These are phyloP conservation scores for Cantharis rufa DNA, from an alignment of 2,888 invertebrate genomes.

Conservation along the genomic window DNA sequence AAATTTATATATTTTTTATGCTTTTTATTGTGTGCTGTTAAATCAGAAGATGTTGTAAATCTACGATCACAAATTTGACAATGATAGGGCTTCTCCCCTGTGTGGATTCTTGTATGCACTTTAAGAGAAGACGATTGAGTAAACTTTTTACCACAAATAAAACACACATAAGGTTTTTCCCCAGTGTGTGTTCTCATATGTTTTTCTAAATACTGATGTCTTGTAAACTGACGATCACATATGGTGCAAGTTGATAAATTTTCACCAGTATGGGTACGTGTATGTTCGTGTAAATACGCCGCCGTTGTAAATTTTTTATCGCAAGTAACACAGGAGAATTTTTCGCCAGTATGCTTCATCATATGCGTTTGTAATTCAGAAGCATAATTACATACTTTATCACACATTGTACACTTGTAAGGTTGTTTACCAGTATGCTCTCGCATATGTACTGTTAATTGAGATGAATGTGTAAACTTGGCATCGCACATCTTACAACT, in stretches of 20 bases:
- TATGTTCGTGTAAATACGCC: conserved; percentile 49
- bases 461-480: conserved; percentile 52
- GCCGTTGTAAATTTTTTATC: conserved; percentile 51
- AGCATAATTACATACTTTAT: conserved; percentile 50
- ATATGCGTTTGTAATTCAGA: conserved; percentile 50
- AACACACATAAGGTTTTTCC: conserved; percentile 51
- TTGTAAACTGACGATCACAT: conserved; percentile 57
- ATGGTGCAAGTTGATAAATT: conserved; percentile 53
- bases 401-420: conserved; percentile 51
- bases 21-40: conserved; percentile 48
- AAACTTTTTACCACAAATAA: conserved; percentile 50
- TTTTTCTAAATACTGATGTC: conserved; percentile 60
- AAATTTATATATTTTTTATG: conserved; percentile 51
- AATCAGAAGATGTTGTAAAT: conserved; percentile 51
- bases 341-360: conserved; percentile 51
- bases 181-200: conserved; percentile 60
- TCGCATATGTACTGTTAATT: conserved; percentile 52
- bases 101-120: conserved; percentile 50
- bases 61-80: conserved; percentile 49
- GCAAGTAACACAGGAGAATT: conserved; percentile 49
- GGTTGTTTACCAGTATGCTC: conserved; percentile 54
- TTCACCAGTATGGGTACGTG: conserved; percentile 51
- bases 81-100: conserved; percentile 51
- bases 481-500: conserved; percentile 49
- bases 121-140: conserved; percentile 52